Base-by-base conservation (phyloP, 2,113 vertebrate species). In the Caloenas nicobarica region DNA sequence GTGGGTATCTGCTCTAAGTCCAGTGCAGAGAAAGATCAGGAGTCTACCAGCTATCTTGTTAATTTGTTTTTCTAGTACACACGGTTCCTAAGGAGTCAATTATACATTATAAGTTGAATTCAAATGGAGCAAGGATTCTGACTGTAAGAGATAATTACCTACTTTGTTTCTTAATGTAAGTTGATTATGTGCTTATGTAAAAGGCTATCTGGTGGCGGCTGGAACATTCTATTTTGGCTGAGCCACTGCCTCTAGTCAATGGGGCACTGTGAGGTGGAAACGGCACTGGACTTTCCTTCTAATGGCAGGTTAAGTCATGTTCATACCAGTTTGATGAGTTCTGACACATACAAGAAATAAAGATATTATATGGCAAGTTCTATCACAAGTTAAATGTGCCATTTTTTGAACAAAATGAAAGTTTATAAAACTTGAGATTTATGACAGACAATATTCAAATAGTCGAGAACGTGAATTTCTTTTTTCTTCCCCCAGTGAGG, bases 151-250 rank as follows among this genome's bases (percentile, higher is more conserved):
- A 76, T 82, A 85, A 93, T 70, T 53, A 70, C 50, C 84, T 81
- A 70, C 53, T 91, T 80, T 73, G 53, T 91, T 94, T 76, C 91
- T 92, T 87, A 86, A 81, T 16, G 4, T 92, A 97, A 96, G 94
- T 89, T 91, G 87, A 91, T 97, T 92, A 95, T 42, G 74, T 62
- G 62, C 84, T 96, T 96, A 95, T 66, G 62, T 57, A 94, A 96
- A 58, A 89, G 70, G 66, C 62, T 87, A 70, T 84, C 74, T 0
- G 1, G 77, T 57, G 34, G 84, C 80, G 92, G 56, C 61, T n/a
- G 26, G 61, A 85, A 65, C 0, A 0, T 76, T 88, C 81, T 29
- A 26, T 40, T 77, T 33, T 1, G 2, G 54, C 48, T 85, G 57
- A 94, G 77, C 69, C 57, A 44, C 13, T 2, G 22, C 13, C 31